A percentile compares a stretch with the other conserved stretches of the same genome.
phyloP scores from a whole-genome alignment of 2,888 invertebrate species.

The Strigamia transsilvanica region DNA sequence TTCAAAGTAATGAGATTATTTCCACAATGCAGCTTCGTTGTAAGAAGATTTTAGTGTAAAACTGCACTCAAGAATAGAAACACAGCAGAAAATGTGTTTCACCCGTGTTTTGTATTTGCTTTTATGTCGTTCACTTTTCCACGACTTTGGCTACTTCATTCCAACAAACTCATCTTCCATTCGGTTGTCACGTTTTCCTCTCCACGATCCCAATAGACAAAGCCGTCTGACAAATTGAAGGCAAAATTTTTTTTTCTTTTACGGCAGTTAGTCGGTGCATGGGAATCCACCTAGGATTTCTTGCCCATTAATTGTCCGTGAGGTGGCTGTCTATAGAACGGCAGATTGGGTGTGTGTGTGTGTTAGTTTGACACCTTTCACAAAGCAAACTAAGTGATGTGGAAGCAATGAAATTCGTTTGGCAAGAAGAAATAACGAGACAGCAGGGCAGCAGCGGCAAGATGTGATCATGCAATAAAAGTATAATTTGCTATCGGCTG shows the following conservation, averaged over 20 bases:
- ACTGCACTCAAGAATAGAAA: too few species aligned
- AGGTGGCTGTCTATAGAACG: constrained; percentile 5
- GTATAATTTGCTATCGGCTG: constrained; percentile 22
- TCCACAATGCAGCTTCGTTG: too few species aligned
- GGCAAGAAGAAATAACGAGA: constrained; percentile 41
- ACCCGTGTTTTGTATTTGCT: not conserved
- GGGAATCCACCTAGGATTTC: constrained; percentile 47
- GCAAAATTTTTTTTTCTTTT: constrained; percentile 17
- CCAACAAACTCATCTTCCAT: constrained; percentile 46
- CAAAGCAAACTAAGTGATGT: constrained; percentile 39
- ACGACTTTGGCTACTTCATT: constrained; percentile 1
- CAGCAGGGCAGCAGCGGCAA: constrained; percentile 34
- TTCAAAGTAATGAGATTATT: too few species aligned
- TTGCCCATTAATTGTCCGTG: constrained; percentile 43
- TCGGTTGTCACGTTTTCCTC: constrained; percentile 15
- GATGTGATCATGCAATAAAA: constrained; percentile 20
- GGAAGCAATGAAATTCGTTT: constrained; percentile 47
- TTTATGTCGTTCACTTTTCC: constrained; percentile 5
- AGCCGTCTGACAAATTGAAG: constrained; percentile 41
- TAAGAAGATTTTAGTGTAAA: too few species aligned
- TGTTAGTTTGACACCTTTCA: constrained; percentile 41
- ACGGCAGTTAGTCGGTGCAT: constrained; percentile 28
- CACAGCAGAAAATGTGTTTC: too few species aligned
- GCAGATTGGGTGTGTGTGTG: constrained; percentile 35
- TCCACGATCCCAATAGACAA: constrained; percentile 26